phyloP scores from a whole-genome alignment of 1,140 invertebrate species.

The Ceratina calcarata region DNA sequence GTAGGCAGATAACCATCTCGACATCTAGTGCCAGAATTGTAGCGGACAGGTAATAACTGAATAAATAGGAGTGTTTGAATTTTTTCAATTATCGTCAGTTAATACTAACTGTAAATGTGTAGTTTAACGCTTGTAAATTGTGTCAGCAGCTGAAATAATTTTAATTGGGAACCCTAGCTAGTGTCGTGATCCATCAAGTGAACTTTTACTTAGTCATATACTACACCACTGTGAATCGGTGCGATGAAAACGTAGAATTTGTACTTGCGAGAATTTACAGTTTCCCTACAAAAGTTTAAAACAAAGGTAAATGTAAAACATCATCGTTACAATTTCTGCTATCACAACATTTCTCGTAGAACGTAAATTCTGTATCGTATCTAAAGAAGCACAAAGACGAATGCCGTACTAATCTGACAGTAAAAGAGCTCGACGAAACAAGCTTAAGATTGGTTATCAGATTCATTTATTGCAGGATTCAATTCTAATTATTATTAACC shows the following conservation, averaged over 20 bases:
- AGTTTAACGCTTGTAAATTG: neutral
- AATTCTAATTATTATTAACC: neutral
- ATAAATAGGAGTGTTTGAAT: neutral
- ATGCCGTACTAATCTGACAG: neutral
- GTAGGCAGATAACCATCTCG: neutral
- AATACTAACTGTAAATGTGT: too few relatives aligned
- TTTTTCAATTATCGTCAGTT: too few relatives aligned
- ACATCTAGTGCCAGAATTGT: neutral
- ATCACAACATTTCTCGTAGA: neutral
- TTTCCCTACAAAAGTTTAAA: slow-evolving; percentile 9
- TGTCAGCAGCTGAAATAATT: neutral
- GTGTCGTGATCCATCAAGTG: neutral
- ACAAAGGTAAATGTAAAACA: slow-evolving; percentile 17
- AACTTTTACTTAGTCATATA: neutral
- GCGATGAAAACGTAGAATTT: slow-evolving; percentile 48
- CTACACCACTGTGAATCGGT: slow-evolving; percentile 33
- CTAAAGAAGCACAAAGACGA: neutral
- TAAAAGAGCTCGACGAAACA: neutral
- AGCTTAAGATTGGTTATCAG: slow-evolving; percentile 7
- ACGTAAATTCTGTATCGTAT: neutral
- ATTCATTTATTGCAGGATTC: neutral
- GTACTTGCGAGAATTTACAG: neutral
- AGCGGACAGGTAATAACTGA: too few relatives aligned
- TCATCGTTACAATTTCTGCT: neutral
- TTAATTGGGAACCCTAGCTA: neutral